These are phyloP conservation scores for Scylla paramamosain DNA, from an alignment of 1,140 invertebrate genomes.

Conservation along the genomic window DNA sequence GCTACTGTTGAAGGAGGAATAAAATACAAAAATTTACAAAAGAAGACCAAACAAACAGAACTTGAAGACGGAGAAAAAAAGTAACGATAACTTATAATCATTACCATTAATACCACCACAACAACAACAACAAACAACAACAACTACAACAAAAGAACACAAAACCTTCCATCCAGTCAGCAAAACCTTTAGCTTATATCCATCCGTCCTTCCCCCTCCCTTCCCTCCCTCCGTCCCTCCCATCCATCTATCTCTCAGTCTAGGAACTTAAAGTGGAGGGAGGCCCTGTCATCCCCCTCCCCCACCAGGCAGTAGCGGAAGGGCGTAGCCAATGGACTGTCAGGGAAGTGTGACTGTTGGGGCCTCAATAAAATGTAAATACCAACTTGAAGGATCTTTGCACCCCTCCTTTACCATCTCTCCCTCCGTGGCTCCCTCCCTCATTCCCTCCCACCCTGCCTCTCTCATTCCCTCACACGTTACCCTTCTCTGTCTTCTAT, in stretches of 20 bases:
- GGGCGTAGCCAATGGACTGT: slow-evolving; percentile 11
- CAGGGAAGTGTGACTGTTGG: slow-evolving; percentile 17
- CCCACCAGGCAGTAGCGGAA: too few species aligned
- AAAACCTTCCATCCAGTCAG: not conserved
- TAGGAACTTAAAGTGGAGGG: not conserved
- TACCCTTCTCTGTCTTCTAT: not conserved
- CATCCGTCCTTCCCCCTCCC: not conserved
- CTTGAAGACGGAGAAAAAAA: too few species aligned
- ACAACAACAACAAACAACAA: too few species aligned
- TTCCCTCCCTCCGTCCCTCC: not conserved
- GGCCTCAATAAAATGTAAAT: slow-evolving; percentile 15
- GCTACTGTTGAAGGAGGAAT: too few species aligned
- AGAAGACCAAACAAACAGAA: too few species aligned
- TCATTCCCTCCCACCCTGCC: not conserved
- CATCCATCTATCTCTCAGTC: not conserved
- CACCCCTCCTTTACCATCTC: not conserved
- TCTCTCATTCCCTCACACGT: not conserved
- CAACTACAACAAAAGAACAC: too few species aligned
- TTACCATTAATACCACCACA: too few species aligned
- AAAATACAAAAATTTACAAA: too few species aligned
- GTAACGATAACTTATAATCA: too few species aligned
- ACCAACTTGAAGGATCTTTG: not conserved
- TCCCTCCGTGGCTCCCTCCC: not conserved
- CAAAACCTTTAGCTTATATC: not conserved
- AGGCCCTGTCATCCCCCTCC: not conserved